Percentiles rank a stretch among this genome's conserved stretches.
These are phyloP conservation scores for Brienomyrus longianalis DNA, from an alignment of 2,113 vertebrate species.

Conservation along the genomic window DNA sequence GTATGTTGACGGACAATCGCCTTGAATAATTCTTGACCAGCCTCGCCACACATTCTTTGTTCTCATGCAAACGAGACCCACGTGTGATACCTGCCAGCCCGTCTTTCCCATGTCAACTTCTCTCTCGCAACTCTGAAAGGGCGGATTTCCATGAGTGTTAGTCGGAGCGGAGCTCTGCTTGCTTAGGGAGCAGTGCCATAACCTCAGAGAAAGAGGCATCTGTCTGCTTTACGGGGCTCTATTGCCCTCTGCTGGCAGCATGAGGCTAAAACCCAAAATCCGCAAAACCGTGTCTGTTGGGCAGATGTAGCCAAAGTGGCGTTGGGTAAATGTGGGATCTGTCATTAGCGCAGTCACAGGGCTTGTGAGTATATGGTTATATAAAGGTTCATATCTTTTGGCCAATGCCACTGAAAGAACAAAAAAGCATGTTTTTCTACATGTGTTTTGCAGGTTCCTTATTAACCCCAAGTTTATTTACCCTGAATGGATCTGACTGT, in stretches of 20 bases:
- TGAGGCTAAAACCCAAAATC: background rate
- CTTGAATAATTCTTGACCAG: background rate
- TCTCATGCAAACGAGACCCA: background rate
- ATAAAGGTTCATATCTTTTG: background rate
- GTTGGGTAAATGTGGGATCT: background rate
- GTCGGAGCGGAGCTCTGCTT: background rate
- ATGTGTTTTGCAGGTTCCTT: background rate
- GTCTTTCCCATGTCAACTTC: background rate
- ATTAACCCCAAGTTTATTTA: background rate
- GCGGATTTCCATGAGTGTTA: background rate
- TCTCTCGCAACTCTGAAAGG: background rate
- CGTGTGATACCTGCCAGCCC: background rate
- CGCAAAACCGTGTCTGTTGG: background rate
- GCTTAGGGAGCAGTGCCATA: background rate
- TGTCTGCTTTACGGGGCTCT: background rate
- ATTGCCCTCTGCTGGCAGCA: slow-evolving; percentile 25
- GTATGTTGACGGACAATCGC: background rate
- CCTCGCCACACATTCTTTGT: background rate
- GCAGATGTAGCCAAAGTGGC: background rate
- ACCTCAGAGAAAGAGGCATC: background rate
- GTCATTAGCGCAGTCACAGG: background rate
- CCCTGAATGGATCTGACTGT: background rate
- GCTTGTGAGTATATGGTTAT: background rate
- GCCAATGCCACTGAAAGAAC: background rate
- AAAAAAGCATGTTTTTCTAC: background rate